These are phyloP conservation scores for Limnodromus scolopaceus DNA, from an alignment of 2,797 vertebrate genomes.

Conservation along the genomic window DNA sequence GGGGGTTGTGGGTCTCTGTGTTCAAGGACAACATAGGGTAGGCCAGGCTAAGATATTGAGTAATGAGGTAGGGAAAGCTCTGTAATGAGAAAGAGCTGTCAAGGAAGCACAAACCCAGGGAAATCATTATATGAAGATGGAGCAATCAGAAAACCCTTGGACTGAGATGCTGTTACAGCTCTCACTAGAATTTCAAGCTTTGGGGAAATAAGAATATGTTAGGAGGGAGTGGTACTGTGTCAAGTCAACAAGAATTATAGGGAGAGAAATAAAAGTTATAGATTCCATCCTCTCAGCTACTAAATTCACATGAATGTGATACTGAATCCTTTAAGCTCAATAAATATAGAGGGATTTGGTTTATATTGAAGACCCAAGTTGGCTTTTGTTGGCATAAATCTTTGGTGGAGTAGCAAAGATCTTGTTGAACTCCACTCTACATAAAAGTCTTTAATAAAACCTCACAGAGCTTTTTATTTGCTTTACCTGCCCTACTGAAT, in stretches of 20 bases:
- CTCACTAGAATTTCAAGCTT: constrained; percentile 34
- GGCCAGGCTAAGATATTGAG: not conserved
- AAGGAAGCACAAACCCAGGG: constrained; percentile 12
- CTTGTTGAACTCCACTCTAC: not conserved
- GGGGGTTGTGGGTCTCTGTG: not conserved
- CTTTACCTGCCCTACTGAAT: not conserved
- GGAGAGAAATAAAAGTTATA: constrained; percentile 3
- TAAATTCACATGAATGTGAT: not conserved
- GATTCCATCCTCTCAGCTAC: constrained; percentile 5
- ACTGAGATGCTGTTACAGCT: constrained; percentile 2
- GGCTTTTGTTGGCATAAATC: constrained; percentile 22
- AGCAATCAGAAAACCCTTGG: constrained; percentile 9
- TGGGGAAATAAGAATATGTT: constrained; percentile 6
- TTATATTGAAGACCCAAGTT: not conserved
- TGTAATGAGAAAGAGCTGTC: constrained; percentile 47
- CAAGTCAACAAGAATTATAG: constrained; percentile 47
- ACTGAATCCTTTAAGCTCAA: not conserved
- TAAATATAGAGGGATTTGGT: not conserved
- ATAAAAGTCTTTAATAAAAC: not conserved
- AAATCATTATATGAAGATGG: not conserved
- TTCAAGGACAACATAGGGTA: not conserved
- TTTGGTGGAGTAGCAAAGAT: not conserved
- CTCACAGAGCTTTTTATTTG: not conserved
- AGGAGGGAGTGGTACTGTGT: not conserved
- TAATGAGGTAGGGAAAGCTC: constrained; percentile 21